These are phyloP conservation scores for Coturnix japonica DNA, from an alignment of 2,113 vertebrate genomes.

Conservation along the genomic window DNA sequence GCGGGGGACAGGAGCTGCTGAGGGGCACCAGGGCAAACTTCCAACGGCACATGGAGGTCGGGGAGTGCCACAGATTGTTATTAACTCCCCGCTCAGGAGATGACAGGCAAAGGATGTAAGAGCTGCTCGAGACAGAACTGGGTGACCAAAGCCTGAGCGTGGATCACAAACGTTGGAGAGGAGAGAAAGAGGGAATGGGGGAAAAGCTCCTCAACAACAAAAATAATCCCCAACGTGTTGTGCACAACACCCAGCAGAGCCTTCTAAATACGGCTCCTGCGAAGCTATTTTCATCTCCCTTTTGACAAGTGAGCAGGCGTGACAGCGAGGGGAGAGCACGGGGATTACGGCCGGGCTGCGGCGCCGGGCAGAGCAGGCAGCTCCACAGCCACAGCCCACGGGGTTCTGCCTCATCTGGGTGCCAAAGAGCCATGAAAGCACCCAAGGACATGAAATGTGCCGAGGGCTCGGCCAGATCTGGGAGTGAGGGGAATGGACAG, in stretches of 20 bases:
- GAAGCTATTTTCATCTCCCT: slow-evolving; percentile 55
- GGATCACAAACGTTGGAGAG: not conserved
- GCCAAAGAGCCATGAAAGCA: accelerated
- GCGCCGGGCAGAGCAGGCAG: accelerated
- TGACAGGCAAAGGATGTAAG: not conserved
- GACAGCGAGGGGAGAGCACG: not conserved
- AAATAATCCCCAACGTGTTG: slow-evolving; percentile 51
- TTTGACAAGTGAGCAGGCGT: slow-evolving; percentile 36
- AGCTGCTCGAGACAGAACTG: not conserved
- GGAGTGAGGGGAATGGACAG: not conserved
- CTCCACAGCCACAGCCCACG: not conserved
- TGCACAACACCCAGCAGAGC: slow-evolving; percentile 47
- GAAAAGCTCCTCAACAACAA: not conserved
- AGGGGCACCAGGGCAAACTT: not conserved
- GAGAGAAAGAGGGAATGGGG: not conserved
- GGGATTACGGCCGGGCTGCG: accelerated
- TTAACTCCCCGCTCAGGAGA: not conserved
- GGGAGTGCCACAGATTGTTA: not conserved
- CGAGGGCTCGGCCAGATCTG: not conserved
- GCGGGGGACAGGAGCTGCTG: not conserved
- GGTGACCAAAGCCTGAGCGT: not conserved
- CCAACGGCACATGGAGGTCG: accelerated
- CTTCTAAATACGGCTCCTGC: slow-evolving; percentile 61
- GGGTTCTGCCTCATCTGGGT: not conserved
- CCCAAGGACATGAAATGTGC: not conserved